Base-by-base conservation (phyloP, 2,888 invertebrate species). In the Hirtodrosophila histrioides region DNA sequence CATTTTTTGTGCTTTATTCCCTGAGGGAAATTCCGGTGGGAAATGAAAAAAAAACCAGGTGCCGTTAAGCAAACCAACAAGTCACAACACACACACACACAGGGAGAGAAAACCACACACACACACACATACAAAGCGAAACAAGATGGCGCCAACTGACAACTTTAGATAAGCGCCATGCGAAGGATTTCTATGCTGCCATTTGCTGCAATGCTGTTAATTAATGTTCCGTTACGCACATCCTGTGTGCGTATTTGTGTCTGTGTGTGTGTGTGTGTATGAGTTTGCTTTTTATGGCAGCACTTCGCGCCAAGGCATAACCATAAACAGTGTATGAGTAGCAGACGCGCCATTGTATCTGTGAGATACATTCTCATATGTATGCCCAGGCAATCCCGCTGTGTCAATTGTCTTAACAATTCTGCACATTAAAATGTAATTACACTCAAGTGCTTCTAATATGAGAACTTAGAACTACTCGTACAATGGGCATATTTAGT, bases 141-240 rank as follows among this genome's bases (percentile, higher is more conserved):
- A 36, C 39, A 63, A 58, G 69, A 64, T 69, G 67, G 56, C 79
- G 69, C 51, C 69, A 73, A 60, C 81, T 78, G 86, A 63, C 66
- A 78, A 64, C 66, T 69, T 71, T 45, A 82, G 71, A 78, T 85
- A 85, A 72, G 68, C 75, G 64, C 69, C 63, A 67, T 63, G 60
- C 61, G 69, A 57, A 50, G 72, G 58, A 50, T 68, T 70, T 78
- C 54, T 44, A 58, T 50, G 53, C 46, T 49, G 44, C 60, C 66
- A 60, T 68, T 76, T 56, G 69, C 55, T 56, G 53, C 57, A 73
- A 62, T 48, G 62, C 51, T 66, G 63, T 83, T 86, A 86, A 82
- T 82, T 82, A 82, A 82, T 76, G 83, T 81, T 78, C 56, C 66
- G 79, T 73, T 67, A 51, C 54, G 50, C 66, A 55, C 64, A 75